Evolutionary conservation across 2,113 vertebrate species (phyloP).

Genomic region (Semnornis frantzii): DNA sequence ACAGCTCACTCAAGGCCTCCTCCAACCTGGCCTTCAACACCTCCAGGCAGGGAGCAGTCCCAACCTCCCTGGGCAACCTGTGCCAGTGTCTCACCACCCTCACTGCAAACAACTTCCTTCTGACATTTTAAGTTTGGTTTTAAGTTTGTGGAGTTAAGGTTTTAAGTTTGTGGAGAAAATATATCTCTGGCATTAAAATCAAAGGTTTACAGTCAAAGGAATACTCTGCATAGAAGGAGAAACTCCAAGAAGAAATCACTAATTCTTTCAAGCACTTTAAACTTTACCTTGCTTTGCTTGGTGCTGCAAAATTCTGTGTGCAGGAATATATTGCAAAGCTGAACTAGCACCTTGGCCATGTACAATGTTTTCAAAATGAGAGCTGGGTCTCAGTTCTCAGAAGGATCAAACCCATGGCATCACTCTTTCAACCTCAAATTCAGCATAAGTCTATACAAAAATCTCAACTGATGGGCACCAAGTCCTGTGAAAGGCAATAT

Average conservation of each 20-base stretch:
- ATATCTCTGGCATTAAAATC: not conserved
- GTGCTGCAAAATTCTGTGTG: not conserved
- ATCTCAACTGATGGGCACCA: not conserved
- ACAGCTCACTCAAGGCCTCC: too few species aligned
- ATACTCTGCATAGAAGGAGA: not conserved
- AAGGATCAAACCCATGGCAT: not conserved
- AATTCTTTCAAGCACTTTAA: conserved; percentile 5
- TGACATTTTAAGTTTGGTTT: too few species aligned
- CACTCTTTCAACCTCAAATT: conserved; percentile 10
- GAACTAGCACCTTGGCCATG: not conserved
- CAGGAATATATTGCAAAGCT: conserved; percentile 20
- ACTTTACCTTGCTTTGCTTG: conserved; percentile 16
- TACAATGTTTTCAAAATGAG: not conserved
- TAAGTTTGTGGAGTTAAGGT: not conserved
- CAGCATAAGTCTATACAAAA: not conserved
- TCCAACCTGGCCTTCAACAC: too few species aligned
- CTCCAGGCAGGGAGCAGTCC: too few species aligned
- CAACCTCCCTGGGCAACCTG: too few species aligned
- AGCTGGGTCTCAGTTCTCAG: not conserved
- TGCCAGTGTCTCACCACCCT: too few species aligned
- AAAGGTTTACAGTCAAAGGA: not conserved
- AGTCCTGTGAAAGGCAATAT: not conserved
- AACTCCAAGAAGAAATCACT: not conserved
- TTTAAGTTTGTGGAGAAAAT: conserved; percentile 30
- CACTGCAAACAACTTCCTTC: too few species aligned